Conservation (phyloP, 30 jellyfish, hydroid and myxozoan species). For the Aurelia sp. region DNA sequence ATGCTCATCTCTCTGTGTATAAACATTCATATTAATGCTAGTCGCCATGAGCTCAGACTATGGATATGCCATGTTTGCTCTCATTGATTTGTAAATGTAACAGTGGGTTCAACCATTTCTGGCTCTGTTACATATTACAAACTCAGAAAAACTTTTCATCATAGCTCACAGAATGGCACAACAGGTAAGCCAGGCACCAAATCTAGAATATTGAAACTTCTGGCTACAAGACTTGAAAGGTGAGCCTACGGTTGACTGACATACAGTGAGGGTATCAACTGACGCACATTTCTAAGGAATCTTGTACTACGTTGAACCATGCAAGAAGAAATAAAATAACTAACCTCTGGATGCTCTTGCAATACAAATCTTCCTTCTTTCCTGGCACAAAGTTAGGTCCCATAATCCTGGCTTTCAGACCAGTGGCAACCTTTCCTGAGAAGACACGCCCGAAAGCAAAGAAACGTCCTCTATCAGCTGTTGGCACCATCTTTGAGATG, state of each 20-base stretch:
- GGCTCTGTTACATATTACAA: conserved; percentile 27
- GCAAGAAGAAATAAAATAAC: neutral
- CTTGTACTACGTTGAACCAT: neutral
- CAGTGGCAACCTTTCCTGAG: conserved; percentile 99
- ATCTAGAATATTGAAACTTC: too few species aligned
- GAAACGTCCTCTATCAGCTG: conserved; percentile 99
- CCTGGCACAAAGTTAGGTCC: conserved; percentile 99
- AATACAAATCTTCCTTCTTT: conserved; percentile 88
- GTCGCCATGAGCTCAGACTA: neutral
- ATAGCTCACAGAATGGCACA: conserved; percentile 9
- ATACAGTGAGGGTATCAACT: too few species aligned
- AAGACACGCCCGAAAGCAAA: conserved; percentile 99
- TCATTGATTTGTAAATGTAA: conserved; percentile 10
- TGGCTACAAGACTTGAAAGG: too few species aligned
- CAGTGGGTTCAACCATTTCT: conserved; percentile 59
- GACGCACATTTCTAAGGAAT: too few species aligned
- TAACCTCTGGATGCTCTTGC: conserved; percentile 92
- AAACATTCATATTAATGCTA: too few species aligned
- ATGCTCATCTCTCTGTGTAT: too few species aligned
- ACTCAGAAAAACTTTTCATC: conserved; percentile 14
- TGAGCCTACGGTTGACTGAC: too few species aligned
- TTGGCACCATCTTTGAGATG: conserved; percentile 99
- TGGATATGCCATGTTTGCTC: conserved; percentile 1
- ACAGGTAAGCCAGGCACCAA: too few species aligned
- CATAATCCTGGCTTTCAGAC: conserved; percentile 95